Base-by-base conservation (phyloP, 2,888 invertebrate species). In the Cyclophora punctaria region DNA sequence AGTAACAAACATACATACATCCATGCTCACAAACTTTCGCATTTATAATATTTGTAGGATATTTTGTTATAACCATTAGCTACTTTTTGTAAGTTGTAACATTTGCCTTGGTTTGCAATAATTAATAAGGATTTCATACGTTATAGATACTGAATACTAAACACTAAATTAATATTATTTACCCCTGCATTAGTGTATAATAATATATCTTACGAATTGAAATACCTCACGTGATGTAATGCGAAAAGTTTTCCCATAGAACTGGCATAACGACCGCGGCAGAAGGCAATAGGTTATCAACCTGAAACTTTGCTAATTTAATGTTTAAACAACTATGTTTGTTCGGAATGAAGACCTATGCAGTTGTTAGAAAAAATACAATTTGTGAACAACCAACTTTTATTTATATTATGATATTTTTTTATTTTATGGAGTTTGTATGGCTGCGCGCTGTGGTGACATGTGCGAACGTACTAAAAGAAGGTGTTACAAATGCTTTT, bases 171-270 rank as follows among this genome's bases (percentile, higher is more conserved):
- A 60, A 57, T 58, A 53, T 57, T 57, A 56, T 54, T 57, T 57
- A 56, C 47, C 48, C 37, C 49, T 51, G 51, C 55, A 56, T 55
- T 53, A 55, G 52, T 53, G 51, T 53, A 49, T 49, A 51, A 44
- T 52, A 48, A 50, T 45, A 54, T 50, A 50, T 53, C 48, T 56
- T 57, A 59, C 69, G 67, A 56, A 63, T 66, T 69, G 62, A 77
- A 73, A 82, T 78, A 75, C 75, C 75, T 76, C 64, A 67, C 68
- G 70, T 69, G 71, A 65, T 65, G 72, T 83, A 83, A 83, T 83
- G 80, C 60, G 81, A 72, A 82, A 83, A 83, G 64, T 83, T 83
- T 71, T 44, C 58, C 74, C 73, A 76, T 79, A 77, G 70, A 73
- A 70, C 71, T 64, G 73, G 73, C 73, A 70, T 80, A 77, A 77